Evolutionary conservation across 1,140 invertebrate species (phyloP).

Genomic region (Bathynomus jamesi): DNA sequence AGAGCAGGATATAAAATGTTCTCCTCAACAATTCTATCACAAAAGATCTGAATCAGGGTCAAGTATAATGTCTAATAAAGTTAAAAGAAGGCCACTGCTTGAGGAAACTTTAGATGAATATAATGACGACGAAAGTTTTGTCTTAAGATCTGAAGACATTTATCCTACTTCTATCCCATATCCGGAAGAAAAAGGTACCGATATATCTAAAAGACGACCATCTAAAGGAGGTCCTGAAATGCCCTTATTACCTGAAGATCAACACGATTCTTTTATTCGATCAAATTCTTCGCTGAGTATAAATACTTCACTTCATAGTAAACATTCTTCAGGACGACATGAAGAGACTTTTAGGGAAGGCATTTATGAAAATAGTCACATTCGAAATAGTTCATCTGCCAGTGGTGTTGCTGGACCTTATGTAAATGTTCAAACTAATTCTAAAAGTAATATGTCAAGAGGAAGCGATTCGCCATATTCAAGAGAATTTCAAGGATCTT

Average conservation of each 20-base stretch:
- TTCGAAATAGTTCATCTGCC: not conserved
- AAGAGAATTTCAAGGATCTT: not conserved
- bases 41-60: slow-evolving; percentile 18
- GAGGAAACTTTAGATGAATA: slow-evolving; percentile 26
- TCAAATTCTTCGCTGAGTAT: slow-evolving; percentile 22
- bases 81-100: slow-evolving; percentile 30
- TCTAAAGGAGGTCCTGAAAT: slow-evolving; percentile 20
- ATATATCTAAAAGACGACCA: slow-evolving; percentile 13
- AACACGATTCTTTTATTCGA: slow-evolving; percentile 21
- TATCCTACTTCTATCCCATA: slow-evolving; percentile 35
- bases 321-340: no score
- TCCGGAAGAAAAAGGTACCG: slow-evolving; percentile 9
- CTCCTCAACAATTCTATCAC: not conserved
- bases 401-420: not conserved
- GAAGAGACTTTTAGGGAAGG: slow-evolving; percentile 12
- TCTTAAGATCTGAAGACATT: slow-evolving; percentile 32
- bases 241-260: slow-evolving; percentile 24
- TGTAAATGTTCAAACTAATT: not conserved
- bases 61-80: slow-evolving; percentile 19
- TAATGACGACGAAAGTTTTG: slow-evolving; percentile 30
- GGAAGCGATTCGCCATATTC: not conserved
- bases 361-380: not conserved
- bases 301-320: slow-evolving; percentile 20
- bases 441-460: not conserved
- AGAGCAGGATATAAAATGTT: not conserved